A percentile compares a stretch with the other conserved stretches of the same genome.
Conservation (phyloP, 2,888 invertebrate species). For the Xanthorhoe spadicearia region DNA sequence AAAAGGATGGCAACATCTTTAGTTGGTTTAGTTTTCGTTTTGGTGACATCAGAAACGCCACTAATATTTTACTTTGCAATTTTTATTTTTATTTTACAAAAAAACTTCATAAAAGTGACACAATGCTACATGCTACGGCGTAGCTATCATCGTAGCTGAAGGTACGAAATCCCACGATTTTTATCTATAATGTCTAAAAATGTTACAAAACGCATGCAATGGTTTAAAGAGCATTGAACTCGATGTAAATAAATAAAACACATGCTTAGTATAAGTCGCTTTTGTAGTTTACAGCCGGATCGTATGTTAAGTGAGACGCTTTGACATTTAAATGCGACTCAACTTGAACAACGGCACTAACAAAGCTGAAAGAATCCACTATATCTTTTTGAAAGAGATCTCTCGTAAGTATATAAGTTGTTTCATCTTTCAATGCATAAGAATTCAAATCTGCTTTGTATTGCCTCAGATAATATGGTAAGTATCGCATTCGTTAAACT, state of each 20-base stretch:
- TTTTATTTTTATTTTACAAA: too few species aligned
- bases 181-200: too few species aligned
- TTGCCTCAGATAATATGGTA: background rate
- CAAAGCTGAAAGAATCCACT: conserved; percentile 24
- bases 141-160: background rate
- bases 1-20: too few species aligned
- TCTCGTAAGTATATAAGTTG: background rate
- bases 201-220: background rate
- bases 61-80: too few species aligned
- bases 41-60: too few species aligned
- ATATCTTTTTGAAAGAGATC: background rate
- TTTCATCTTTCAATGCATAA: background rate
- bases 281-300: conserved; percentile 28
- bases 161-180: background rate
- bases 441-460: background rate
- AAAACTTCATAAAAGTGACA: background rate
- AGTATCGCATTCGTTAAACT: too few species aligned
- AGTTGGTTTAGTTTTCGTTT: too few species aligned
- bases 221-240: background rate
- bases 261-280: conserved; percentile 26
- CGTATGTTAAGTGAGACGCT: conserved; percentile 28
- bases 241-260: conserved; percentile 28
- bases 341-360: conserved; percentile 27
- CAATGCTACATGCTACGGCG: conserved; percentile 6
- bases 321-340: conserved; percentile 33